phyloP scores from a whole-genome alignment of 1,140 invertebrate genomes.

The Tyrophagus putrescentiae region DNA sequence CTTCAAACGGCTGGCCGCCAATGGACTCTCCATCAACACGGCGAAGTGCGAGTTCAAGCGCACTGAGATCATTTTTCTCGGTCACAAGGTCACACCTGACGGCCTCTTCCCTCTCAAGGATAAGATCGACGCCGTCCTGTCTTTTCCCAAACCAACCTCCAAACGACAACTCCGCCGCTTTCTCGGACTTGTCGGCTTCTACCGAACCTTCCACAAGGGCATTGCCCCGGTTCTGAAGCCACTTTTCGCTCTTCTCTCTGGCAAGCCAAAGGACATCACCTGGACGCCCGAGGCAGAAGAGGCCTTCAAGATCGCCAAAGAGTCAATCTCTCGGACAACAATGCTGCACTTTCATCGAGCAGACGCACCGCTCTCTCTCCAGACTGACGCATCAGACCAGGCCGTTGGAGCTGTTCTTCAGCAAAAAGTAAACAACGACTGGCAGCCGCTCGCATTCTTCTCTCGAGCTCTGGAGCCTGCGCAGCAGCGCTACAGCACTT shows the following conservation, averaged over 20 bases:
- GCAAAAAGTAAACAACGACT: conserved; percentile 6
- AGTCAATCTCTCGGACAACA: conserved; percentile 29
- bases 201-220: background rate
- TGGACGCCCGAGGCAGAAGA: no score
- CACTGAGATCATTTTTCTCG: conserved; percentile 21
- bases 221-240: no score
- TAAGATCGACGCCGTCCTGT: background rate
- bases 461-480: conserved; percentile 15
- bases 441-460: conserved; percentile 23
- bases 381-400: conserved; percentile 21
- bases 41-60: conserved; percentile 23
- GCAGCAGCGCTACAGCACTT: conserved; percentile 24
- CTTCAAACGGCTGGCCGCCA: conserved; percentile 23
- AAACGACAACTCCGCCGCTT: background rate
- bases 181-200: background rate
- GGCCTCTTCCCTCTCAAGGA: background rate
- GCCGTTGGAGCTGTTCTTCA: conserved; percentile 22
- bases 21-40: conserved; percentile 28
- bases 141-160: background rate
- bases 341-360: conserved; percentile 24
- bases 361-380: conserved; percentile 13
- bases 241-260: no score
- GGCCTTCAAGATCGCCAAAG: no score
- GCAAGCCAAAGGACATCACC: no score
- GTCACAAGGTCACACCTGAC: conserved; percentile 26